Conservation (phyloP, 2,113 vertebrate species). For the Notarius quadriscutis region DNA sequence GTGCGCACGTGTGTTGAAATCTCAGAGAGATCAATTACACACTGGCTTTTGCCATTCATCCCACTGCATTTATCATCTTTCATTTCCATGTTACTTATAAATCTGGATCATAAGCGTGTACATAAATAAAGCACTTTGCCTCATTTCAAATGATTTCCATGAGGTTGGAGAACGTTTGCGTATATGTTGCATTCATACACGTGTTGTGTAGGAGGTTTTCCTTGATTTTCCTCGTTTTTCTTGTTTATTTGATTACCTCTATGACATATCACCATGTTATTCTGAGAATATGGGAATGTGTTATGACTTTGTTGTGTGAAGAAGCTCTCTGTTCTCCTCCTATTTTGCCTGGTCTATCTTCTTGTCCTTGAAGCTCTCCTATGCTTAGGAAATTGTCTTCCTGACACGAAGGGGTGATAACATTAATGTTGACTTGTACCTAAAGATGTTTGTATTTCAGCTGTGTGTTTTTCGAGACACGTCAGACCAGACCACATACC, state of each 20-base stretch:
- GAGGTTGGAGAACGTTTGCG: not conserved
- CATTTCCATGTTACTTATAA: conserved; percentile 23
- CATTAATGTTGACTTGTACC: not conserved
- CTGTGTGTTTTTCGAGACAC: not conserved
- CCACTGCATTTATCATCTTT: conserved; percentile 36
- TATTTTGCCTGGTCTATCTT: not conserved
- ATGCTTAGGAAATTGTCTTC: not conserved
- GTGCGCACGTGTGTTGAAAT: not conserved
- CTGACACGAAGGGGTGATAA: not conserved
- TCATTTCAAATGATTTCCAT: not conserved
- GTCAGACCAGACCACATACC: not conserved
- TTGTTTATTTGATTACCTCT: not conserved
- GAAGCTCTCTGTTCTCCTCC: not conserved
- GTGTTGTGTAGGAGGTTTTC: not conserved
- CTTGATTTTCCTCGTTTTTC: not conserved
- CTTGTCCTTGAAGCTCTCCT: not conserved
- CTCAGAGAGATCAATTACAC: conserved; percentile 39
- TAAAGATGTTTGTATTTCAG: not conserved
- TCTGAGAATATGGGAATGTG: not conserved
- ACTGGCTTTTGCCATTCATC: conserved; percentile 3
- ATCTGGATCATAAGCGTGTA: conserved; percentile 28
- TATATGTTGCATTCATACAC: not conserved
- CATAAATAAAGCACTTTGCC: conserved; percentile 18
- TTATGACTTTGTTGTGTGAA: not conserved
- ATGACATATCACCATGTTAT: not conserved